Evolutionary conservation across 1,140 invertebrate species (phyloP).

Genomic region (Heliconius congener): DNA sequence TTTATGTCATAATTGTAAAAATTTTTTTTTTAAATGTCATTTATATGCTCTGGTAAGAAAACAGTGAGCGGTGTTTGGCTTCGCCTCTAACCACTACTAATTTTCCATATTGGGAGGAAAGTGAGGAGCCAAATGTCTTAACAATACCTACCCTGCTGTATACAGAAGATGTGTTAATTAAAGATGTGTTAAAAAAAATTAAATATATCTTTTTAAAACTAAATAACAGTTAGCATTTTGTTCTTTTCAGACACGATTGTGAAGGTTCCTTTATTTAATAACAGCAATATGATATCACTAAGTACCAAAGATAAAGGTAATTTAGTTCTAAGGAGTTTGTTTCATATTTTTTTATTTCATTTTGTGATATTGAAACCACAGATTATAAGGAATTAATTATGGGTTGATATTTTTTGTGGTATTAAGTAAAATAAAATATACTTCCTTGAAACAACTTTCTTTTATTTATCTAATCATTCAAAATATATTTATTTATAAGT

Average conservation of each 20-base stretch:
- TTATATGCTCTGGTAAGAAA: too few relatives aligned
- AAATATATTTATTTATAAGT: background rate
- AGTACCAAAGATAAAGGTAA: constrained; percentile 20
- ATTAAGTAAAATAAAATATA: background rate
- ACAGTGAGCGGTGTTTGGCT: too few relatives aligned
- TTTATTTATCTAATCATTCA: background rate
- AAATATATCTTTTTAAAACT: background rate
- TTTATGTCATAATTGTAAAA: too few relatives aligned
- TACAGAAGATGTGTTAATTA: too few relatives aligned
- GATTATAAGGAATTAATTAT: background rate
- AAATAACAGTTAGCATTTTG: background rate
- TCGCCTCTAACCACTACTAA: too few relatives aligned
- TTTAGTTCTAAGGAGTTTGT: constrained; percentile 33
- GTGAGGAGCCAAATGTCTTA: too few relatives aligned
- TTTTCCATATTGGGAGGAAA: too few relatives aligned
- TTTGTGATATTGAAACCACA: constrained; percentile 1
- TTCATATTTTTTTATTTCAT: constrained; percentile 21
- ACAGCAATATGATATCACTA: background rate
- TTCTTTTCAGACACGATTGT: constrained; percentile 20
- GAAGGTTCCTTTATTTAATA: background rate
- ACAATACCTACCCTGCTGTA: too few relatives aligned
- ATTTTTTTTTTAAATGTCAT: too few relatives aligned
- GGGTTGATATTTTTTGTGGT: background rate
- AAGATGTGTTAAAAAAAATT: too few relatives aligned
- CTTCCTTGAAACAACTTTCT: background rate